These are phyloP conservation scores for Osmerus mordax DNA, from an alignment of 2,113 vertebrate genomes.

Conservation along the genomic window DNA sequence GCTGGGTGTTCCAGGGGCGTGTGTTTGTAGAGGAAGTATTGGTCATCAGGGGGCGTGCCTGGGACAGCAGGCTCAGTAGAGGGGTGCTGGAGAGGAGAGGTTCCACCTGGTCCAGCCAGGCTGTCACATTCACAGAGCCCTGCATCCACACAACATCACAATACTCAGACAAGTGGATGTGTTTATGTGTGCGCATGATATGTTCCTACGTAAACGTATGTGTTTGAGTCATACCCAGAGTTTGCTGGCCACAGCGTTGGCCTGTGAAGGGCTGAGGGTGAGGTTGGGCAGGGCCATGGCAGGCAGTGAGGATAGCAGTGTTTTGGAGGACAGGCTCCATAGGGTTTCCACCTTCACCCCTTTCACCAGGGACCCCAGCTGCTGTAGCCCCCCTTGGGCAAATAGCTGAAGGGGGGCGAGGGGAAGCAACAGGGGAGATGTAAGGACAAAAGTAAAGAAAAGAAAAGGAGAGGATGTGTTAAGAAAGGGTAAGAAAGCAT, in stretches of 20 bases:
- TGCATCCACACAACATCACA: background rate
- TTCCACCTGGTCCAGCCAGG: slow-evolving; percentile 62
- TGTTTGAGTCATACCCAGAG: slow-evolving; percentile 67
- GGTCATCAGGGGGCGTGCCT: slow-evolving; percentile 45
- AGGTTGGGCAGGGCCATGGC: slow-evolving; percentile 49
- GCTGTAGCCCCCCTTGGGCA: slow-evolving; percentile 44
- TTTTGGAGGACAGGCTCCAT: slow-evolving; percentile 56
- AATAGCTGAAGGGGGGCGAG: slow-evolving; percentile 45
- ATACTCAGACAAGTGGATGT: background rate
- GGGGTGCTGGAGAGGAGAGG: slow-evolving; percentile 67
- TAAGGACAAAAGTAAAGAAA: background rate
- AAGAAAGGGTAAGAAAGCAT: background rate
- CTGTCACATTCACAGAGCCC: slow-evolving; percentile 38
- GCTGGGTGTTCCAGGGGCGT: slow-evolving; percentile 73
- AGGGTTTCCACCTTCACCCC: slow-evolving; percentile 69
- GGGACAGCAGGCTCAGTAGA: slow-evolving; percentile 61
- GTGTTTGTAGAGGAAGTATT: slow-evolving; percentile 26
- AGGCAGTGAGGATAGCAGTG: slow-evolving; percentile 58
- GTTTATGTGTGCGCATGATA: background rate
- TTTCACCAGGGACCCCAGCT: slow-evolving; percentile 64
- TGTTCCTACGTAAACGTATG: background rate
- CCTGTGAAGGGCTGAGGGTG: slow-evolving; percentile 59
- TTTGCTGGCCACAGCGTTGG: slow-evolving; percentile 64
- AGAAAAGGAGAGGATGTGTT: background rate
- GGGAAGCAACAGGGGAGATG: background rate